Evolutionary conservation across 2,797 vertebrate species (phyloP).

Genomic region (Anas bernieri): DNA sequence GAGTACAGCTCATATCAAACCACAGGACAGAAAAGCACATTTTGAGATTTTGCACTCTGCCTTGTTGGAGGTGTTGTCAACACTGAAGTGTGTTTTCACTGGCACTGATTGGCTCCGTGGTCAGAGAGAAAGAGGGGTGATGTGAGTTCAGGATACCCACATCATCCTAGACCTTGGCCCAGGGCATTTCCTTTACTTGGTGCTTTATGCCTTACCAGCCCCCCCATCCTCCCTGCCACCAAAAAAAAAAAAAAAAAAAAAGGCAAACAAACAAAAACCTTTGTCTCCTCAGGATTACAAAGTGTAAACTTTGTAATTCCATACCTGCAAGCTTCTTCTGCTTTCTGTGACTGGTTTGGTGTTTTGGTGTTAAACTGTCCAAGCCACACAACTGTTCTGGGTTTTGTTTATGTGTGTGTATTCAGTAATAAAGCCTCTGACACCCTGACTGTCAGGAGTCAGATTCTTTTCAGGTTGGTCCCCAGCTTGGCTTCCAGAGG

Average conservation of each 20-base stretch:
- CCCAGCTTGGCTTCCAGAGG: neutral
- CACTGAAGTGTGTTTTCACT: neutral
- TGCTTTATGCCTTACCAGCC: neutral
- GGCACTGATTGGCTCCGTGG: neutral
- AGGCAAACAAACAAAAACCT: neutral
- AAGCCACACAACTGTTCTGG: neutral
- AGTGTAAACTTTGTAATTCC: too few species aligned
- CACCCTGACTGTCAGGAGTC: neutral
- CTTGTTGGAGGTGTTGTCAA: neutral
- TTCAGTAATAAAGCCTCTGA: neutral
- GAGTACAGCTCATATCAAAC: neutral
- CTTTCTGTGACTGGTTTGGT: neutral
- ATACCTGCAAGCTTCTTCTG: neutral
- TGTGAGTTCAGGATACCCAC: accelerated
- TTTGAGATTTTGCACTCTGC: neutral
- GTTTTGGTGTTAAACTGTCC: neutral
- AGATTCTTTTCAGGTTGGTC: neutral
- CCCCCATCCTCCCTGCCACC: neutral
- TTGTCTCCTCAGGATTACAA: neutral
- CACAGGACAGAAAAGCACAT: neutral
- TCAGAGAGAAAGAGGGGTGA: neutral
- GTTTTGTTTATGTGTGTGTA: neutral
- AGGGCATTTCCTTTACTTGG: neutral
- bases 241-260: too few species aligned
- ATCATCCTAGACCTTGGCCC: neutral